Evolutionary conservation across 2,888 invertebrate genomes (phyloP), one percentile per base, ranked within the genome.

Genomic region (Ceramica pisi): DNA sequence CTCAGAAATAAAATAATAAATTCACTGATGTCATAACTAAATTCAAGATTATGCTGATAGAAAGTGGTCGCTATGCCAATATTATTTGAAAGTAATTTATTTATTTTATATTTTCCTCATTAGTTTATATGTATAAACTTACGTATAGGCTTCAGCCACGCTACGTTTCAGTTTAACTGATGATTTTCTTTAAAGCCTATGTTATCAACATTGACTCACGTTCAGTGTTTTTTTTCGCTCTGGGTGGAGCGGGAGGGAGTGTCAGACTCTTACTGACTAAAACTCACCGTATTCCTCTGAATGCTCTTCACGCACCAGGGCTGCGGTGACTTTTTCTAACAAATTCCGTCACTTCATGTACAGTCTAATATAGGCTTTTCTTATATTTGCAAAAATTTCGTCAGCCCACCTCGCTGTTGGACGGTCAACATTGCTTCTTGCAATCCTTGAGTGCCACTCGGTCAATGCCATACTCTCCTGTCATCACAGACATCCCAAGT

Each of bases 1-100:
- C 56, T 21, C 51, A 79, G 46, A 78, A 62, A 50, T 51, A 23
- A 31, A 51, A 62, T 57, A 62, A 72, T 75, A 79, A 79, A 79
- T 75, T 78, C 23, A 51, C 5, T 21, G 50, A 10, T 71, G 79
- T 62, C 79, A 72, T 79, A 56, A 51, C 38, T 46, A 38, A 51
- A 57, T 21, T 62, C 35, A 26, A 44, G 55, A 72, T 57, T 9
- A 21, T 44, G 31, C 21, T 46, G 14, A 46, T 46, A 38, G 14
- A 59, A 38, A 71, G 9, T 23, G 12, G 73, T 75, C 21, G 35
- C 44, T 56, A 46, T 46, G 79, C 63, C 72, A 73, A 61, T 78
- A 26, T 46, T 60, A 55, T 55, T 50, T 31, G 14, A 21, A 56
- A 56, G 68, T 35, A 46, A 55, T 67, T 51, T 66, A 21, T 26